A percentile compares a stretch with the other conserved stretches of the same genome.
Conservation (phyloP, 2,888 invertebrate genomes). For the Andricus curvator region DNA sequence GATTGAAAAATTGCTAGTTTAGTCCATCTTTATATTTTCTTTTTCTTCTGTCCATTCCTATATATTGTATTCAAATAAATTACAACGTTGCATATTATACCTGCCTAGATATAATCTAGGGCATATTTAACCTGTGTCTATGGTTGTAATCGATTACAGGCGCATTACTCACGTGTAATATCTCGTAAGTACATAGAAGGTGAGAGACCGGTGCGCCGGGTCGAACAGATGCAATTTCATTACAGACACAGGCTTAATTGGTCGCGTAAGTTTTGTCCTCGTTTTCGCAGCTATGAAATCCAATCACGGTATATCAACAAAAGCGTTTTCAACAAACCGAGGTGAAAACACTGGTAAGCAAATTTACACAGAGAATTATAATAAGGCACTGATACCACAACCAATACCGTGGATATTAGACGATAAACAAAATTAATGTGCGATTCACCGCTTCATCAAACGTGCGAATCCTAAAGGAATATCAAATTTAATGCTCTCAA, state of each 20-base stretch:
- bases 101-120: neutral
- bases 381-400: neutral
- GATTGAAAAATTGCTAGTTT: no score
- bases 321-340: conserved; percentile 16
- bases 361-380: conserved; percentile 16
- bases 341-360: conserved; percentile 16
- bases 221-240: conserved; percentile 33
- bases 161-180: conserved; percentile 15
- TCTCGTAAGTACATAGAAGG: conserved; percentile 6
- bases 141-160: conserved; percentile 6
- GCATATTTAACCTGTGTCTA: neutral
- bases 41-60: neutral
- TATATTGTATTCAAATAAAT: neutral
- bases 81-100: neutral
- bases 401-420: neutral
- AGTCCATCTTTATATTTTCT: no score
- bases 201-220: neutral
- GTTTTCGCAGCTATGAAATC: conserved; percentile 29
- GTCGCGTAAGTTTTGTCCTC: conserved; percentile 22
- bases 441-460: neutral
- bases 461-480: neutral
- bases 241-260: conserved; percentile 19
- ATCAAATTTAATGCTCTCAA: neutral
- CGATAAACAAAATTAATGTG: conserved; percentile 11
- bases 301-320: conserved; percentile 27